phyloP scores from a whole-genome alignment of 2,113 vertebrate species.

The Motacilla alba region DNA sequence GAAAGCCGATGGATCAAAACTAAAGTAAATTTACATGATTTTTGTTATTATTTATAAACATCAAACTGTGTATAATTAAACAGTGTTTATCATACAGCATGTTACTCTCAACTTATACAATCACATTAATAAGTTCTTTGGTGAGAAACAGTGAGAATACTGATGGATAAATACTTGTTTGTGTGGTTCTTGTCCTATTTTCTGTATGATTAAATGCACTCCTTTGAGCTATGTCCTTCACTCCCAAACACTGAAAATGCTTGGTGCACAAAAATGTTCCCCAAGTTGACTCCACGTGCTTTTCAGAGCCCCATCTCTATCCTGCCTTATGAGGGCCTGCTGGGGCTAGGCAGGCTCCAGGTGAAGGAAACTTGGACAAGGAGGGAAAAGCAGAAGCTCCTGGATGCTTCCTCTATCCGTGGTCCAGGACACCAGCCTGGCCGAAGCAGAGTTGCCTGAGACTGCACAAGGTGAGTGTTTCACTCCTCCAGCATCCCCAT shows the following conservation, averaged over 20 bases:
- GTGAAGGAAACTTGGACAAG: not conserved
- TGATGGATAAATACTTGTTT: not conserved
- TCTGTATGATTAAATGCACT: not conserved
- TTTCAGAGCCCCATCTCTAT: not conserved
- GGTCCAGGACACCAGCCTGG: not conserved
- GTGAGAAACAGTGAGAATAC: not conserved
- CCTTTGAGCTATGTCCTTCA: not conserved
- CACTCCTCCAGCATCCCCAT: not conserved
- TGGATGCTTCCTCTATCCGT: accelerated
- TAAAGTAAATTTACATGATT: not conserved
- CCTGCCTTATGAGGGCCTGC: not conserved
- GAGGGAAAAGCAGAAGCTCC: not conserved
- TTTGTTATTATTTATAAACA: not conserved
- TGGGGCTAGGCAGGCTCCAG: not conserved
- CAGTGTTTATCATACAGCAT: not conserved
- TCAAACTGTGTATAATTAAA: not conserved
- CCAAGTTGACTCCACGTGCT: not conserved
- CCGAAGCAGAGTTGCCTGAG: not conserved
- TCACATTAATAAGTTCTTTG: not conserved
- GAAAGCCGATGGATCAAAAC: not conserved
- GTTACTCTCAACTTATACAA: not conserved
- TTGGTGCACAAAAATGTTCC: not conserved
- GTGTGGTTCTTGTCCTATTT: not conserved
- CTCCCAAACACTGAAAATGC: not conserved
- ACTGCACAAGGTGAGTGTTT: accelerated